These are phyloP conservation scores for Amazona finschi DNA, from an alignment of 2,797 vertebrate species.

Conservation along the genomic window DNA sequence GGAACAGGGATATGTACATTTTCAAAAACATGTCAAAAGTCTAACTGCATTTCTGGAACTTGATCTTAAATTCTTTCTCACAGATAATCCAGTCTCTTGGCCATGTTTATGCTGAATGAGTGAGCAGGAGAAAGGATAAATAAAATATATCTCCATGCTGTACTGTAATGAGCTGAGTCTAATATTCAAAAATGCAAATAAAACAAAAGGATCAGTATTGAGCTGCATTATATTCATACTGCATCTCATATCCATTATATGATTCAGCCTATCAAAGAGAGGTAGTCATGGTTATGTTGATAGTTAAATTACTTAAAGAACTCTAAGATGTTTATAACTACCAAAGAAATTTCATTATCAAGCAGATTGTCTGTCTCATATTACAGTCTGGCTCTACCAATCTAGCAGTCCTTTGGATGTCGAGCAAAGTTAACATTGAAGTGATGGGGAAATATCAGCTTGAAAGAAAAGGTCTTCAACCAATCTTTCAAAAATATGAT, in stretches of 20 bases:
- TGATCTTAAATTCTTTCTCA: conserved; percentile 54
- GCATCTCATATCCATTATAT: neutral
- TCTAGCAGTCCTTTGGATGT: conserved; percentile 66
- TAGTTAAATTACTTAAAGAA: conserved; percentile 64
- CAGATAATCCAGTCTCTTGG: conserved; percentile 61
- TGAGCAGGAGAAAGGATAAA: conserved; percentile 9
- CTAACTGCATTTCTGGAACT: conserved; percentile 39
- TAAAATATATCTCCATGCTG: conserved; percentile 42
- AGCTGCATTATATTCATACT: neutral
- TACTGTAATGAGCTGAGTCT: neutral
- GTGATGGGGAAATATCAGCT: conserved; percentile 69
- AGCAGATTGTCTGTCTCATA: conserved; percentile 67
- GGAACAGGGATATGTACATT: conserved; percentile 33
- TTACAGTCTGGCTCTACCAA: conserved; percentile 62
- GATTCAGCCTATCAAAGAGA: conserved; percentile 45
- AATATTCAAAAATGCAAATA: conserved; percentile 14
- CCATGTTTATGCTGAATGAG: conserved; percentile 35
- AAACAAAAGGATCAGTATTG: neutral
- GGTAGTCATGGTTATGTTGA: conserved; percentile 48
- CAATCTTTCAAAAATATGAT: conserved; percentile 71
- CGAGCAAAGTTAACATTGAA: conserved; percentile 69
- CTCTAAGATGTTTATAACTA: conserved; percentile 70
- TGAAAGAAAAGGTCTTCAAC: conserved; percentile 76
- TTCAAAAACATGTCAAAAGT: conserved; percentile 45
- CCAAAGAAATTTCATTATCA: conserved; percentile 71